phyloP scores from a whole-genome alignment of 2,797 vertebrate species.

The Hipposideros larvatus region DNA sequence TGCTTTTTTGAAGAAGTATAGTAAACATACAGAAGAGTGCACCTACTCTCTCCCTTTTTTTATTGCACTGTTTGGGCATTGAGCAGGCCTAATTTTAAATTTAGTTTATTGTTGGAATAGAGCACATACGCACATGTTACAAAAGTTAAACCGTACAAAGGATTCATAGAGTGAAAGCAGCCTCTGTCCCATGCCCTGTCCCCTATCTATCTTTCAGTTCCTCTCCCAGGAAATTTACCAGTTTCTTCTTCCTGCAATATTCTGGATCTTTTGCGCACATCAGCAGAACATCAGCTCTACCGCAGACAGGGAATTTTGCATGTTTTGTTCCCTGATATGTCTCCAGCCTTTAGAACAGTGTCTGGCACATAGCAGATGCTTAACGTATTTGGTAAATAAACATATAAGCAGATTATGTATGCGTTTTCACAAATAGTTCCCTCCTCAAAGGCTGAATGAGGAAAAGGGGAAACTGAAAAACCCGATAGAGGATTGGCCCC shows the following conservation, averaged over 20 bases:
- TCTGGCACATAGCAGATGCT: background rate
- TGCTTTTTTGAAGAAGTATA: background rate
- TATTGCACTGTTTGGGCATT: background rate
- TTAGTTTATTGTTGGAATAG: constrained; percentile 1
- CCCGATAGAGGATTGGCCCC: background rate
- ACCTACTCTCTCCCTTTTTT: background rate
- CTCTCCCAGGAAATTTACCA: background rate
- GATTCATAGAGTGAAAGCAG: background rate
- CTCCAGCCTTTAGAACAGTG: background rate
- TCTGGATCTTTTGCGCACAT: background rate
- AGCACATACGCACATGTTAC: background rate
- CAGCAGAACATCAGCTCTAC: background rate
- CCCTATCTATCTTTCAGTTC: background rate
- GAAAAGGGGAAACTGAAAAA: background rate
- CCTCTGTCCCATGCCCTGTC: background rate
- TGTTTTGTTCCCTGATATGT: background rate
- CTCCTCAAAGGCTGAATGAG: background rate
- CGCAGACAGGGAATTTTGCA: background rate
- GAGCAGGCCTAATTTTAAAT: background rate
- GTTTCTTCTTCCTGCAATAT: background rate
- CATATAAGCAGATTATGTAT: background rate
- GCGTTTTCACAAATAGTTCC: background rate
- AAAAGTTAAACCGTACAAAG: background rate
- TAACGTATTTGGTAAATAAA: background rate
- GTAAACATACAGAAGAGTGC: background rate